phyloP scores from a whole-genome alignment of 1,140 invertebrate species.

The Idris sp. region DNA sequence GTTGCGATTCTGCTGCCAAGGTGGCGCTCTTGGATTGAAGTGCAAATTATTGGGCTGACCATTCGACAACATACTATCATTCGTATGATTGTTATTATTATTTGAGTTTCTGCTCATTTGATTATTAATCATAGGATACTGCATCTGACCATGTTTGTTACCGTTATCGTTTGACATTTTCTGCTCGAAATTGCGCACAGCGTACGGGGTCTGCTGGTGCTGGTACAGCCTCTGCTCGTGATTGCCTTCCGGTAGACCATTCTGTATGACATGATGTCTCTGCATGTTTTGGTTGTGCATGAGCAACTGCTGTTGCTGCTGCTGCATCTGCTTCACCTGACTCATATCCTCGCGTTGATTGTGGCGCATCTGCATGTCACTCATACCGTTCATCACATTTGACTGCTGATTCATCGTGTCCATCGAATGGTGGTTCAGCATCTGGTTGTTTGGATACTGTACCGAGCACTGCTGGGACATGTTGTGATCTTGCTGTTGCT shows the following conservation, averaged over 20 bases:
- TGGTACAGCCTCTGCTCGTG: slow-evolving; percentile 80
- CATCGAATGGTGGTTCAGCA: slow-evolving; percentile 67
- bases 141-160: slow-evolving; percentile 66
- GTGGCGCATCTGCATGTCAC: slow-evolving; percentile 67
- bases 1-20: slow-evolving; percentile 82
- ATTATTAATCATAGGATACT: slow-evolving; percentile 67
- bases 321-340: slow-evolving; percentile 69
- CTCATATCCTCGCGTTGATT: slow-evolving; percentile 69
- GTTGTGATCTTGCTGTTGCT: slow-evolving; percentile 68
- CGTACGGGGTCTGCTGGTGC: slow-evolving; percentile 79
- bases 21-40: slow-evolving; percentile 79
- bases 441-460: slow-evolving; percentile 70
- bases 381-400: slow-evolving; percentile 67
- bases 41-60: slow-evolving; percentile 61
- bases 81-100: slow-evolving; percentile 64
- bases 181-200: slow-evolving; percentile 68
- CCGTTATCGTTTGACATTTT: slow-evolving; percentile 58
- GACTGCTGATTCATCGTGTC: slow-evolving; percentile 70
- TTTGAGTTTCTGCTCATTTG: slow-evolving; percentile 65
- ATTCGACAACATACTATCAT: slow-evolving; percentile 61
- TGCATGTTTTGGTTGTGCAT: slow-evolving; percentile 74
- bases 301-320: slow-evolving; percentile 70
- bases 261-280: slow-evolving; percentile 71
- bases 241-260: slow-evolving; percentile 68
- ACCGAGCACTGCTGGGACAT: slow-evolving; percentile 69